Evolutionary conservation across 2,888 invertebrate species (phyloP).

Genomic region (Venustoraphidia nigricollis): DNA sequence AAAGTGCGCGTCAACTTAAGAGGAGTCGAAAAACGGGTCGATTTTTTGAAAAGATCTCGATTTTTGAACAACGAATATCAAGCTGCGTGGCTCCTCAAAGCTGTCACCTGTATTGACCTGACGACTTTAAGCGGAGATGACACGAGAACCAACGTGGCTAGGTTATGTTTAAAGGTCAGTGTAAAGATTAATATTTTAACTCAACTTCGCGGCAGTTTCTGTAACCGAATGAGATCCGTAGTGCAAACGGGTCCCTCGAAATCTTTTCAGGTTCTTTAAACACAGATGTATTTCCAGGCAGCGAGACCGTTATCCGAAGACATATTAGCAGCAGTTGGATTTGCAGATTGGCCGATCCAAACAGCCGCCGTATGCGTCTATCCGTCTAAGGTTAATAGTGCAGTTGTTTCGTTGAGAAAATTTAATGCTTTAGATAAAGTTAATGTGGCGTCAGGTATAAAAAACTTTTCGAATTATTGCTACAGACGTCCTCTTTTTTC

Average conservation of each 20-base stretch:
- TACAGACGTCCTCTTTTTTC: neutral
- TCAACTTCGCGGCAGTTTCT: slow-evolving; percentile 14
- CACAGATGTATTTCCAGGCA: slow-evolving; percentile 27
- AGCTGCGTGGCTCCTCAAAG: slow-evolving; percentile 63
- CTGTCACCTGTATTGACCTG: slow-evolving; percentile 77
- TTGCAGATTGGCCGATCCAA: slow-evolving; percentile 28
- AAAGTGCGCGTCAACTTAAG: slow-evolving; percentile 37
- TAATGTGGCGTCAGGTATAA: slow-evolving; percentile 64
- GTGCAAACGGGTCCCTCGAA: neutral
- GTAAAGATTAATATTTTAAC: slow-evolving; percentile 7
- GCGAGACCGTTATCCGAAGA: slow-evolving; percentile 31
- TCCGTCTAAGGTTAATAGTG: slow-evolving; percentile 69
- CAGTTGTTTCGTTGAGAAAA: slow-evolving; percentile 38
- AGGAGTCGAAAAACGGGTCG: slow-evolving; percentile 37
- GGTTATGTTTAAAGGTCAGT: slow-evolving; percentile 66
- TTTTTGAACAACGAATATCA: slow-evolving; percentile 32
- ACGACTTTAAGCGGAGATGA: slow-evolving; percentile 84
- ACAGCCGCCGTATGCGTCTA: slow-evolving; percentile 95
- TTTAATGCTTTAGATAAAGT: slow-evolving; percentile 38
- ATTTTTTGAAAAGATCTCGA: slow-evolving; percentile 27
- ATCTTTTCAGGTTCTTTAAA: no score
- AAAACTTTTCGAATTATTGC: slow-evolving; percentile 3
- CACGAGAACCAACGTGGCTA: slow-evolving; percentile 56
- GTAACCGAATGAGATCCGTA: neutral
- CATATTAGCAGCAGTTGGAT: slow-evolving; percentile 20